Evolutionary conservation across 2,888 invertebrate genomes (phyloP), one percentile per base, ranked within the genome.

Genomic region (Augochlorella aurata): DNA sequence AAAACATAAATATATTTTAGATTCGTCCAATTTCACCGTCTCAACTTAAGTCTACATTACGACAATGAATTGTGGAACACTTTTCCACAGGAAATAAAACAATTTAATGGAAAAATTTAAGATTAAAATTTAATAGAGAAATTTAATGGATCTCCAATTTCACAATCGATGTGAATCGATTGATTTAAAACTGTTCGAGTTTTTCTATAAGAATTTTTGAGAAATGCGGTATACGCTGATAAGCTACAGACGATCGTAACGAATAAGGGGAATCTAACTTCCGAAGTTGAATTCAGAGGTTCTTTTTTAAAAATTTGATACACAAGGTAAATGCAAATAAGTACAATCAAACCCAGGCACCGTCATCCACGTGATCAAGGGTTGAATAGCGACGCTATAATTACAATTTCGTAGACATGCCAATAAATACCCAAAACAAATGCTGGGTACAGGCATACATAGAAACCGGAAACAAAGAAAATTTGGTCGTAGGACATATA

Each of bases 401-500:
- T n/a, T 72, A 81, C 44, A 67, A 44, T 65, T 49, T 65, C 44
- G 16, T 21, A 61, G 58, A 67, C 69, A 68, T 61, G 58, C 52
- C 38, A n/a, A 38, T 44, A n/a, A 44, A 65, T 74, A 29, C 69
- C 77, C 70, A 61, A n/a, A 47, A 38, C 47, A 79, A 75, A 85
- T 79, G 83, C 88, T 88, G 88, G 88, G 79, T 88, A 87, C 87
- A 88, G 88, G 81, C 85, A 69, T 54, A 65, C 47, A 24, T 54
- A 49, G n/a, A 68, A 38, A 70, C 8, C 18, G 10, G 68, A 54
- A 69, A 49, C 14, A 10, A 66, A 29, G 45, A 58, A 21, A 44
- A 21, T 49, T 18, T 10, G 8, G 16, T 52, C 16, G 18, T 52
- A 24, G 47, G 12, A 2, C 21, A 45, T 50, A 50, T 45, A n/a